These are phyloP conservation scores for Lepidochrysops patricia DNA, from an alignment of 2,888 invertebrate genomes.

Conservation along the genomic window DNA sequence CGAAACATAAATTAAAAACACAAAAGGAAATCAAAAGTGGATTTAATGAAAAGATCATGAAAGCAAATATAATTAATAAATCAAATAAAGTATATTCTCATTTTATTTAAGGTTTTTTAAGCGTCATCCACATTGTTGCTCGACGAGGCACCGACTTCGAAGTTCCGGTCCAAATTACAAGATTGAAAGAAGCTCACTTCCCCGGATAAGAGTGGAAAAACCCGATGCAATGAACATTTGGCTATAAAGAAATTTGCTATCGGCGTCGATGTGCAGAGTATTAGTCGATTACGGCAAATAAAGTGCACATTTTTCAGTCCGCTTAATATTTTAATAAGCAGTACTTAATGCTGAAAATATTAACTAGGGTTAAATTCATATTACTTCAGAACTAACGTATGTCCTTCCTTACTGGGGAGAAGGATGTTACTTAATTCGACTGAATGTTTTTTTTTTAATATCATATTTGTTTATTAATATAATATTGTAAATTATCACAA, in stretches of 20 bases:
- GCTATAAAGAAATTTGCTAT: slow-evolving; percentile 13
- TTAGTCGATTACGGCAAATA: background rate
- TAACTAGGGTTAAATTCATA: background rate
- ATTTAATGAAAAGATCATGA: slow-evolving; percentile 29
- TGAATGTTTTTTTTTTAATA: too few relatives aligned
- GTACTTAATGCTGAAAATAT: background rate
- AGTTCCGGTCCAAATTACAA: slow-evolving; percentile 51
- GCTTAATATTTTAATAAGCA: too few relatives aligned
- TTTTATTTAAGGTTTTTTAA: slow-evolving; percentile 35
- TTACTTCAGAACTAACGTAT: too few relatives aligned
- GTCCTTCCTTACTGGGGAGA: too few relatives aligned
- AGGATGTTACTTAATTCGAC: too few relatives aligned
- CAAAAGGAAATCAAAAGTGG: slow-evolving; percentile 29
- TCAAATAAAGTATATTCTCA: slow-evolving; percentile 52
- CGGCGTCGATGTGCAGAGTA: background rate
- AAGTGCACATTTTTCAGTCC: background rate
- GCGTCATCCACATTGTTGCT: slow-evolving; percentile 44
- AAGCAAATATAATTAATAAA: slow-evolving; percentile 39
- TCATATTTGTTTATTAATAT: too few relatives aligned
- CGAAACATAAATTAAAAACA: slow-evolving; percentile 2
- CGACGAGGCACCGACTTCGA: slow-evolving; percentile 38
- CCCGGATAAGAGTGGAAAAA: slow-evolving; percentile 39
- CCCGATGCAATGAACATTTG: slow-evolving; percentile 36
- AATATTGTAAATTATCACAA: too few relatives aligned
- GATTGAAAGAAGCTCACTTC: slow-evolving; percentile 39